A percentile compares a stretch with the other conserved stretches of the same genome.
These are phyloP conservation scores for Apocheima hispidaria DNA, from an alignment of 2,888 invertebrate species.

Conservation along the genomic window DNA sequence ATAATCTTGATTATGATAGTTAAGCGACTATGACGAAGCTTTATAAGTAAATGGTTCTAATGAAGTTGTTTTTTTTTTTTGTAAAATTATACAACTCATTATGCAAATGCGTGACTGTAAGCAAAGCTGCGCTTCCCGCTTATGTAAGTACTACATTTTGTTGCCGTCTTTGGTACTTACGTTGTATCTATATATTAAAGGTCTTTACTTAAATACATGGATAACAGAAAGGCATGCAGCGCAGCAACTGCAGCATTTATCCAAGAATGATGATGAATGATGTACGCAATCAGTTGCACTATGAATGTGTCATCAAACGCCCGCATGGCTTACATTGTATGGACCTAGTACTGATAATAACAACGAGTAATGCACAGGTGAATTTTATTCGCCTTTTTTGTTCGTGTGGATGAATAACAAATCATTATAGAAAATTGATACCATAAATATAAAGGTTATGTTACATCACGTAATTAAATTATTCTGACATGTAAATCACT, in stretches of 20 bases:
- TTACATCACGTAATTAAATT: slow-evolving; percentile 41
- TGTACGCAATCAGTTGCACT: slow-evolving; percentile 52
- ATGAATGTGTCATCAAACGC: slow-evolving; percentile 61
- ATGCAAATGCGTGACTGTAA: too few species aligned
- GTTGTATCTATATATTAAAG: slow-evolving; percentile 30
- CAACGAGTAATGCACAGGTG: slow-evolving; percentile 49
- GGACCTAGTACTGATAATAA: slow-evolving; percentile 59
- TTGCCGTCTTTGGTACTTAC: too few species aligned
- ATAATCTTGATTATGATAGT: too few species aligned
- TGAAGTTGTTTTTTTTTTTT: too few species aligned
- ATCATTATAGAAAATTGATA: slow-evolving; percentile 42
- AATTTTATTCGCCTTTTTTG: slow-evolving; percentile 52
- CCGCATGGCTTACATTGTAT: slow-evolving; percentile 64
- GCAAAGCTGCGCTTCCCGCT: too few species aligned
- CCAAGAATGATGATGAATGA: slow-evolving; percentile 52
- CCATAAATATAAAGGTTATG: slow-evolving; percentile 45
- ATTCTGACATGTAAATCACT: slow-evolving; percentile 47
- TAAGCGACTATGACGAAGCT: too few species aligned
- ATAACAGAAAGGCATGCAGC: slow-evolving; percentile 37
- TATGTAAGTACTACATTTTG: too few species aligned
- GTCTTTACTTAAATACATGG: slow-evolving; percentile 37
- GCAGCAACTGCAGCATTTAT: slow-evolving; percentile 50
- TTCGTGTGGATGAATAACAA: slow-evolving; percentile 51
- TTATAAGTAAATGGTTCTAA: too few species aligned
- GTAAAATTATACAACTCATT: too few species aligned